These are phyloP conservation scores for Galeruca laticollis DNA, from an alignment of 2,888 invertebrate species.

Conservation along the genomic window DNA sequence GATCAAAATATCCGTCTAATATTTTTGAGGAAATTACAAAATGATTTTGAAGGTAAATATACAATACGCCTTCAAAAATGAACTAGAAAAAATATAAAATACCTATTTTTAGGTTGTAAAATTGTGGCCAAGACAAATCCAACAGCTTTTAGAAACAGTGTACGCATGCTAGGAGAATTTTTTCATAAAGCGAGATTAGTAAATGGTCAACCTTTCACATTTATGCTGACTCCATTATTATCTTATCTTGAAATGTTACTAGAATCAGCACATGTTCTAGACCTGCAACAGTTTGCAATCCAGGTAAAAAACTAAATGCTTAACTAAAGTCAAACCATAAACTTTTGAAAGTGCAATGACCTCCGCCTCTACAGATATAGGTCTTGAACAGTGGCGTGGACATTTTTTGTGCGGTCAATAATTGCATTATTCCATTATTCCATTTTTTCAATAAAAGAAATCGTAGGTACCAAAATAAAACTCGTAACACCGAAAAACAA, in stretches of 20 bases:
- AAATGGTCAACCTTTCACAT: conserved; percentile 54
- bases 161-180: conserved; percentile 64
- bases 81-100: not conserved
- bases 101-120: conserved; percentile 47
- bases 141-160: conserved; percentile 61
- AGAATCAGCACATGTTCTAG: conserved; percentile 61
- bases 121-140: conserved; percentile 52
- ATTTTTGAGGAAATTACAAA: conserved; percentile 60
- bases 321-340: too few species aligned
- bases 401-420: too few species aligned
- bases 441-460: too few species aligned
- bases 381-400: too few species aligned
- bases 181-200: conserved; percentile 59
- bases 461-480: too few species aligned
- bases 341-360: too few species aligned
- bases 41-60: conserved; percentile 59
- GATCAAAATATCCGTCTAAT: conserved; percentile 51
- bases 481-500: too few species aligned
- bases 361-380: too few species aligned
- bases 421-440: too few species aligned
- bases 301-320: conserved; percentile 58
- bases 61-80: not conserved
- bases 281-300: conserved; percentile 64
- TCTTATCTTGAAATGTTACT: conserved; percentile 64
- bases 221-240: conserved; percentile 60